Percentiles rank a stretch among this genome's conserved stretches.
Evolutionary conservation across 2,113 vertebrate genomes (phyloP).

Genomic region (Periophthalmodon schlosseri): DNA sequence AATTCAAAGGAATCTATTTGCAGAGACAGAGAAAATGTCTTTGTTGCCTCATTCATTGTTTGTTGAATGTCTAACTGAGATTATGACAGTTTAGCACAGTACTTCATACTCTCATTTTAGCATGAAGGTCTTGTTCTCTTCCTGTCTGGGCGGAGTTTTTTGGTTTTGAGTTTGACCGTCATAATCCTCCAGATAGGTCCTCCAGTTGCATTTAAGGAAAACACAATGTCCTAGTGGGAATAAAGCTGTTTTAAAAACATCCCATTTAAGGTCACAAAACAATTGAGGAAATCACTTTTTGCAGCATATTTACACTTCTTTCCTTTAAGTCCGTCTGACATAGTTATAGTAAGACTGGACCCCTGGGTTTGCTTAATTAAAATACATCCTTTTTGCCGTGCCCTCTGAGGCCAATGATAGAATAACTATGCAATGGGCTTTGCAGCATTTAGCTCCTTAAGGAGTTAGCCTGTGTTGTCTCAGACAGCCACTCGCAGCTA

Average conservation of each 20-base stretch:
- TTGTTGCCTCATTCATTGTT: not conserved
- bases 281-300: not conserved
- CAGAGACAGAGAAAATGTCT: not conserved
- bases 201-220: not conserved
- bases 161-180: not conserved
- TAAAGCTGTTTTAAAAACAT: not conserved
- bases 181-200: not conserved
- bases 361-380: slow-evolving; percentile 66
- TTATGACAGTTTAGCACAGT: too few relatives aligned
- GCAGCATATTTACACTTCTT: slow-evolving; percentile 10
- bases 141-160: not conserved
- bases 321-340: slow-evolving; percentile 32
- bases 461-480: slow-evolving; percentile 68
- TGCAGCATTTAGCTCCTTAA: slow-evolving; percentile 71
- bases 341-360: slow-evolving; percentile 52
- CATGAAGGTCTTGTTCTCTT: not conserved
- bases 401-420: slow-evolving; percentile 59
- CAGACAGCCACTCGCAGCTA: slow-evolving; percentile 70
- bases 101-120: not conserved
- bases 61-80: too few relatives aligned
- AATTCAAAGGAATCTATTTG: too few relatives aligned
- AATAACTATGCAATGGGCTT: slow-evolving; percentile 68
- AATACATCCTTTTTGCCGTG: slow-evolving; percentile 68
- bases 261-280: not conserved
- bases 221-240: not conserved